phyloP scores from a whole-genome alignment of 2,888 invertebrate species.

The Diabrotica balteata region DNA sequence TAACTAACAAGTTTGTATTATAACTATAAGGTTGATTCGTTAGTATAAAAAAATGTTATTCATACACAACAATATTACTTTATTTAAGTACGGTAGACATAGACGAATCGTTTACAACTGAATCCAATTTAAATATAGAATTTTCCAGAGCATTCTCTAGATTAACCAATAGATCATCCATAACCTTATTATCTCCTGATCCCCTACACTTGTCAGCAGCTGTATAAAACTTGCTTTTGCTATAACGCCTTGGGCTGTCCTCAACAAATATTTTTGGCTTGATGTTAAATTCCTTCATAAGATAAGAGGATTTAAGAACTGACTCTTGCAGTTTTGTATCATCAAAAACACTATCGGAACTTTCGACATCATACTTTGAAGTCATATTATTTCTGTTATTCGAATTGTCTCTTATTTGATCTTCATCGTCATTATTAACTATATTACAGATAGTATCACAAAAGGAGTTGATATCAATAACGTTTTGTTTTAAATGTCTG shows the following conservation, averaged over 20 bases:
- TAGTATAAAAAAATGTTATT: too few species aligned
- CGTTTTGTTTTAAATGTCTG: slow-evolving; percentile 29
- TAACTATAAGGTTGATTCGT: too few species aligned
- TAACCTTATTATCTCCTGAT: slow-evolving; percentile 25
- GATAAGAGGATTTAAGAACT: slow-evolving; percentile 46
- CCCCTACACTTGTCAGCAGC: slow-evolving; percentile 7
- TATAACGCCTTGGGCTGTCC: not conserved
- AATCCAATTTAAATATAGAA: slow-evolving; percentile 42
- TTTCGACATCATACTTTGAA: not conserved
- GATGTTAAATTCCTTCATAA: slow-evolving; percentile 49
- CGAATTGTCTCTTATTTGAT: slow-evolving; percentile 2
- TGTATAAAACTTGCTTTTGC: slow-evolving; percentile 13
- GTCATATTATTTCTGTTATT: not conserved
- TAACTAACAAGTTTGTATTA: too few species aligned
- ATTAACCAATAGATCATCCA: slow-evolving; percentile 38
- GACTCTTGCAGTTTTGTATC: slow-evolving; percentile 33
- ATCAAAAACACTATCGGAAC: slow-evolving; percentile 22
- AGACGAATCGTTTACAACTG: slow-evolving; percentile 1
- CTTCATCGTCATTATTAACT: slow-evolving; percentile 30
- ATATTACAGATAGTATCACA: slow-evolving; percentile 37
- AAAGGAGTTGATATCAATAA: slow-evolving; percentile 39
- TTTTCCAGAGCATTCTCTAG: slow-evolving; percentile 45
- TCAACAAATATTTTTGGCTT: slow-evolving; percentile 24
- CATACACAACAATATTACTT: not conserved
- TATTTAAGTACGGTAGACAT: slow-evolving; percentile 1